Base-by-base conservation (phyloP, 2,113 vertebrate species). In the Entomyzon cyanotis region DNA sequence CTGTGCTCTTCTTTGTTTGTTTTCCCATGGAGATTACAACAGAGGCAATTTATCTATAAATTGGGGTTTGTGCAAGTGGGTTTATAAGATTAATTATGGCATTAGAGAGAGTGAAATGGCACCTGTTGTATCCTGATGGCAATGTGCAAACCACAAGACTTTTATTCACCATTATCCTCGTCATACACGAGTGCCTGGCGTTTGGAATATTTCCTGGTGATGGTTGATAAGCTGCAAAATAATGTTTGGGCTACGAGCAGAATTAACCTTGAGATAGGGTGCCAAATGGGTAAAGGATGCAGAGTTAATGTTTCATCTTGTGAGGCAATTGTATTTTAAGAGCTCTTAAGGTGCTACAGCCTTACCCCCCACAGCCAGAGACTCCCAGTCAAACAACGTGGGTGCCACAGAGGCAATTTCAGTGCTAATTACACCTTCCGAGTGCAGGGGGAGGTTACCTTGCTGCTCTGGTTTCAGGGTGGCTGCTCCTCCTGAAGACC, bases 381-480 rank as follows among this genome's bases (percentile, higher is more conserved):
- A 44, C 65, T 91, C n/a, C 58, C 44, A 50, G 23, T 9, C n/a
- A 37, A 13, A 33, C 87, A 64, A 8, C 0, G 6, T 19, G 81
- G 62, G 23, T 70, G 52, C 70, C 73, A 44, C 88, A 46, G 42
- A 87, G 88, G 79, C 41, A 65, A 69, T 87, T 95, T 70, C 8
- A 46, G 64, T 41, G 50, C 71, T 93, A 74, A 96, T 89, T 76
- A 47, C 69, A 73, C 42, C 84, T 67, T 68, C 2, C 6, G 15
- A 93, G 75, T 15, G 62, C 16, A 13, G 41, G 17, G 4, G 41
- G 82, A 77, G 78, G 60, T 90, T 70, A 79, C 87, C 79, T 64
- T 28, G 64, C 82, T 68, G 59, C 83, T 90, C 88, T 81, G 92
- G 75, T 95, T 96, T 96, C 82, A 33, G 5, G 24, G 35, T 52